These are phyloP conservation scores for Ceryle rudis DNA, from an alignment of 2,797 vertebrate species.

Conservation along the genomic window DNA sequence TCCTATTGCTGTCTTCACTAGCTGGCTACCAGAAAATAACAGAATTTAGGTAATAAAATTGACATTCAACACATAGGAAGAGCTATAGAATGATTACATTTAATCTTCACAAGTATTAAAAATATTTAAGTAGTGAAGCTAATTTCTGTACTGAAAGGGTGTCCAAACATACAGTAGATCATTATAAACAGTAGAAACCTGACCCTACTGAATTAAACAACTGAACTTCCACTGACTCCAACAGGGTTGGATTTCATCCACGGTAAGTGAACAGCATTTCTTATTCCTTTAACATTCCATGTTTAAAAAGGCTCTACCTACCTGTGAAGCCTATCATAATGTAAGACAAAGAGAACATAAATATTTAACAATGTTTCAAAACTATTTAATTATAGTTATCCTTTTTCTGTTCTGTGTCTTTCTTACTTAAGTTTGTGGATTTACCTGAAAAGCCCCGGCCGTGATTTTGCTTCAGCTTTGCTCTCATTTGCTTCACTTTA, in stretches of 20 bases:
- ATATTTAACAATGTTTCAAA: neutral
- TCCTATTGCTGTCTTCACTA: neutral
- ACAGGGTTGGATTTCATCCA: neutral
- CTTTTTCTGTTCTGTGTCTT: neutral
- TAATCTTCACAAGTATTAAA: neutral
- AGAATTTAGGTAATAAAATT: neutral
- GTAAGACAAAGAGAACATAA: neutral
- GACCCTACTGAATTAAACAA: neutral
- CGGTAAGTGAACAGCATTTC: neutral
- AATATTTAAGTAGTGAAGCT: neutral
- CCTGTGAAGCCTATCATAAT: neutral
- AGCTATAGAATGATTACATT: neutral
- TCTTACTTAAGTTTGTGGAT: neutral
- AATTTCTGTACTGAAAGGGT: neutral
- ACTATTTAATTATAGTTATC: neutral
- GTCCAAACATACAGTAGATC: neutral
- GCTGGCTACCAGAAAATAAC: neutral
- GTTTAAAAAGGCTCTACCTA: neutral
- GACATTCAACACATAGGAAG: neutral
- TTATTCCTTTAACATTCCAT: neutral
- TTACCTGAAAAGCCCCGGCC: neutral
- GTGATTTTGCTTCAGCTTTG: neutral
- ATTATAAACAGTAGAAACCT: slow-evolving; percentile 13
- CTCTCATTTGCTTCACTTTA: neutral
- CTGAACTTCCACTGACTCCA: neutral